Evolutionary conservation across 2,888 invertebrate genomes (phyloP), one percentile per base, ranked within the genome.

Genomic region (Ernsta delagoae): DNA sequence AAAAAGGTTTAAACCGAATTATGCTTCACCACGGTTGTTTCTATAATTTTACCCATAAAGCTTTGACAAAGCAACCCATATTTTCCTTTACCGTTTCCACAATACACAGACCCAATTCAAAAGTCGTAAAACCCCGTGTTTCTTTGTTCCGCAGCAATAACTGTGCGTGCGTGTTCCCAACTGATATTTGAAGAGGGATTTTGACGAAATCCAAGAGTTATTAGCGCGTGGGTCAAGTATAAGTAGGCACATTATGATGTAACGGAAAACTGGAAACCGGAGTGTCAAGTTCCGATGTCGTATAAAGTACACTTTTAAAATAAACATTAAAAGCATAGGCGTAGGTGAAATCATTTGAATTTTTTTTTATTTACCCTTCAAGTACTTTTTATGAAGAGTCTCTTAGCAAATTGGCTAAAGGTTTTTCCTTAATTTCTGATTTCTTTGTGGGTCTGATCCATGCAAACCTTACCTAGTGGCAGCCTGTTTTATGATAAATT

Each of bases 151-250:
- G 5, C 39, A n/a, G 53, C 41, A 62, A 53, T 62, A 62, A 53
- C 53, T 41, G 50, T 41, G 59, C 60, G 31, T 62, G 53, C 62
- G 36, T 61, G 61, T 39, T 53, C 53, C 53, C 16, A 62, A 62
- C 62, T 62, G 62, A 62, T 62, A 62, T 62, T 62, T 62, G 53
- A 39, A 53, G 50, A 41, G 53, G 62, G 62, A 62, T 53, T 62
- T 16, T n/a, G 9, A 41, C 39, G 16, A 53, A 41, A 63, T 53
- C 53, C 41, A 63, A 41, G 41, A 63, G 62, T 63, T 63, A 63
- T 63, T 63, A 53, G 24, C 53, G 53, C 39, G 53, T 53, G 36
- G 31, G 62, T 4, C 36, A 24, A 6, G 24, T 48, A 62, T 50
- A 62, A 50, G 39, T n/a, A 53, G 7, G 53, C 24, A n/a, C n/a